These are phyloP conservation scores for Nematopogon swammerdamellus DNA, from an alignment of 2,888 invertebrate species.

Conservation along the genomic window DNA sequence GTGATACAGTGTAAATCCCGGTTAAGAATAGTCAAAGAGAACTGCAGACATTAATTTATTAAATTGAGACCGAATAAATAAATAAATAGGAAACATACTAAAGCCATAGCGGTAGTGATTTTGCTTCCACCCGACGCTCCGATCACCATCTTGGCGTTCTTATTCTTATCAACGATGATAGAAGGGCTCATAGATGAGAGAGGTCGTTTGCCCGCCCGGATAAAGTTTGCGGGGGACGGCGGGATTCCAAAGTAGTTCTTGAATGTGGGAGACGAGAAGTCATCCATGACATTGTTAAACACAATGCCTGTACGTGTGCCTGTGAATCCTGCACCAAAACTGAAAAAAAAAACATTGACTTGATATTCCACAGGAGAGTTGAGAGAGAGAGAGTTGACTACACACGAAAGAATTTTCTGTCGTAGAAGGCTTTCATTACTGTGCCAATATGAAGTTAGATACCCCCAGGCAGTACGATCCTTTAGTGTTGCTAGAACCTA, in stretches of 20 bases:
- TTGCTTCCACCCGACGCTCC: slow-evolving; percentile 84
- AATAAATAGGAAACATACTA: slow-evolving; percentile 52
- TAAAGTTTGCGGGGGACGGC: slow-evolving; percentile 78
- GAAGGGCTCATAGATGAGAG: slow-evolving; percentile 85
- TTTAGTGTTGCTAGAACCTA: too few relatives aligned
- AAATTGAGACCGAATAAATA: too few relatives aligned
- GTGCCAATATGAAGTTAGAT: too few relatives aligned
- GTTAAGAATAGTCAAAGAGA: too few relatives aligned
- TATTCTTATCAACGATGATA: slow-evolving; percentile 65
- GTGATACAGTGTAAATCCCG: too few relatives aligned
- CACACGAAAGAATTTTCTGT: too few relatives aligned
- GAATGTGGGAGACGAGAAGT: slow-evolving; percentile 80
- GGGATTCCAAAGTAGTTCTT: slow-evolving; percentile 67
- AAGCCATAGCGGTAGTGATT: slow-evolving; percentile 71
- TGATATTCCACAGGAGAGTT: slow-evolving; percentile 1
- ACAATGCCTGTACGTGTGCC: slow-evolving; percentile 83
- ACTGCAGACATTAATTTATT: too few relatives aligned
- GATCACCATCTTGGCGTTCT: slow-evolving; percentile 67
- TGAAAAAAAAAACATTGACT: slow-evolving; percentile 38
- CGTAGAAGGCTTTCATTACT: too few relatives aligned
- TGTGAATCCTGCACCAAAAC: slow-evolving; percentile 79
- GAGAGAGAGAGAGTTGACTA: too few relatives aligned
- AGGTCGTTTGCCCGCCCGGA: slow-evolving; percentile 76
- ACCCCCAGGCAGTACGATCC: too few relatives aligned
- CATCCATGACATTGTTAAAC: slow-evolving; percentile 96